Percentiles rank a stretch among this genome's conserved stretches.
Conservation (phyloP, 2,797 vertebrate genomes). For the Phyllotis vaccarum region DNA sequence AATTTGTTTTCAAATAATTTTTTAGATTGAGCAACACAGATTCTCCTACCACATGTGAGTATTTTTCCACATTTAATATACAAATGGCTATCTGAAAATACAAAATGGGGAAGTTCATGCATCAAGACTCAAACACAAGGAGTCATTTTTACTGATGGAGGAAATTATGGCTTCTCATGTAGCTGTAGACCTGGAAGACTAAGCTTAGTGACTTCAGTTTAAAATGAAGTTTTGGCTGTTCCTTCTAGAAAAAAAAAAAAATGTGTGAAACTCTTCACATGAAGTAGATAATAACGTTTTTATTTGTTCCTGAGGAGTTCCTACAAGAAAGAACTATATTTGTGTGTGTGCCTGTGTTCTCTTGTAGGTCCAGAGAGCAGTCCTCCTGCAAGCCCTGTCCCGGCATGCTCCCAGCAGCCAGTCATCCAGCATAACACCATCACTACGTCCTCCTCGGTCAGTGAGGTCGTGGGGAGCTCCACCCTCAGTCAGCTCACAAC, state of each 20-base stretch:
- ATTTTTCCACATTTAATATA: slow-evolving; percentile 77
- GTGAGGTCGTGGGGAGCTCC: slow-evolving; percentile 92
- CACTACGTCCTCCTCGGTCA: slow-evolving; percentile 97
- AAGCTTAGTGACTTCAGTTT: slow-evolving; percentile 60
- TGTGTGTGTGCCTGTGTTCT: slow-evolving; percentile 67
- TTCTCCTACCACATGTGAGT: slow-evolving; percentile 80
- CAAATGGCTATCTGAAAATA: slow-evolving; percentile 62
- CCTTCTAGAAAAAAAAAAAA: slow-evolving; percentile 68
- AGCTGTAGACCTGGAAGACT: slow-evolving; percentile 69
- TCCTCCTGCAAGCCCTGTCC: slow-evolving; percentile 94
- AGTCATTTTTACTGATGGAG: slow-evolving; percentile 11
- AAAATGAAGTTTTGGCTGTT: slow-evolving; percentile 60
- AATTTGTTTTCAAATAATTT: slow-evolving; percentile 82
- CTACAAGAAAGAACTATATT: slow-evolving; percentile 65
- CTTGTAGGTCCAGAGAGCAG: slow-evolving; percentile 98
- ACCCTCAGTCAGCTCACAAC: slow-evolving; percentile 94
- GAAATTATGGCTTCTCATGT: slow-evolving; percentile 74
- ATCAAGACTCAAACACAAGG: slow-evolving; percentile 17
- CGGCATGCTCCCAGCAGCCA: slow-evolving; percentile 97
- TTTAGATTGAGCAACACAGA: slow-evolving; percentile 83
- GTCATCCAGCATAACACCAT: slow-evolving; percentile 99
- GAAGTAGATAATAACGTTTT: neutral
- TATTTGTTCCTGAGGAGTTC: neutral
- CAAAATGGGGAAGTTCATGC: slow-evolving; percentile 49
- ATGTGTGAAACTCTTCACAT: slow-evolving; percentile 7